These are phyloP conservation scores for Catostylus mosaicus DNA, from an alignment of 30 jellyfish, hydroid and myxozoan species.

Conservation along the genomic window DNA sequence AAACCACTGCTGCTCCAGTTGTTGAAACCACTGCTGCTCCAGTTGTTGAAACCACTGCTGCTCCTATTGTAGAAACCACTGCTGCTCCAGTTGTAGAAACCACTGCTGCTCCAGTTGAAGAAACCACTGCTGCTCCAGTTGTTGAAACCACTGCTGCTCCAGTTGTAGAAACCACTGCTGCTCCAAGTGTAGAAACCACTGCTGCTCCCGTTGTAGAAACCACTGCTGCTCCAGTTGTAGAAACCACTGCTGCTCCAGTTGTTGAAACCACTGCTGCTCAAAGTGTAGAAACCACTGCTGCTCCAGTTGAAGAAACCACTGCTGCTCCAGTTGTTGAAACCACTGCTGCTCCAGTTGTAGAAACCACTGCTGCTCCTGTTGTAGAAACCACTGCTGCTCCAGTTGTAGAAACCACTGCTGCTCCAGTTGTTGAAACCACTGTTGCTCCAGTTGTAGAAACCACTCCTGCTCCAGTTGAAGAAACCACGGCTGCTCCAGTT, in stretches of 20 bases:
- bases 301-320: constrained; percentile 20
- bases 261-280: constrained; percentile 9
- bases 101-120: constrained; percentile 10
- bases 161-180: constrained; percentile 7
- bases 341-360: constrained; percentile 3
- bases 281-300: background rate
- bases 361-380: constrained; percentile 22
- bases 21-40: constrained; percentile 32
- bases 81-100: background rate
- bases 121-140: constrained; percentile 34
- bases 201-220: constrained; percentile 49
- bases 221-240: constrained; percentile 22
- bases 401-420: constrained; percentile 10
- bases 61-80: background rate
- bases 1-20: constrained; percentile 33
- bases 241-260: constrained; percentile 36
- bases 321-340: constrained; percentile 20
- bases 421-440: background rate
- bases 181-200: constrained; percentile 1
- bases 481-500: constrained; percentile 15
- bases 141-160: constrained; percentile 21
- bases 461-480: constrained; percentile 5
- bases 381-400: constrained; percentile 32
- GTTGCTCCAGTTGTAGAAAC: constrained; percentile 13
- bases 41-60: constrained; percentile 23